These are phyloP conservation scores for Epinotia nisella DNA, from an alignment of 2,888 invertebrate genomes.

Conservation along the genomic window DNA sequence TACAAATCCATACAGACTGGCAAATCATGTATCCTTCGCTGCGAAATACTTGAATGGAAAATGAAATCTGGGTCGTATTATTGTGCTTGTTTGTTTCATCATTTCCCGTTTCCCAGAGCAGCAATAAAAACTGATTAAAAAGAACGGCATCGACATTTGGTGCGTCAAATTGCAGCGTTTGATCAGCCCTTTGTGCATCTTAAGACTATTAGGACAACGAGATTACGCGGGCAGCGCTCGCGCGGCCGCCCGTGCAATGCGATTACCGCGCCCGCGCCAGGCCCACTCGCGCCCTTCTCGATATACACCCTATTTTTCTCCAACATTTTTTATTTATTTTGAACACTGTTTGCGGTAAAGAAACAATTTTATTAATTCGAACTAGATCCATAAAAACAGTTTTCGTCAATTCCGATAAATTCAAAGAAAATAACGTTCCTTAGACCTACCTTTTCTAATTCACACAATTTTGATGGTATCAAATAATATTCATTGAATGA, in stretches of 20 bases:
- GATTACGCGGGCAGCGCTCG: slow-evolving; percentile 76
- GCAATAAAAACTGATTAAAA: slow-evolving; percentile 23
- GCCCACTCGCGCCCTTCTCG: slow-evolving; percentile 53
- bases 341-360: slow-evolving; percentile 46
- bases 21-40: no score
- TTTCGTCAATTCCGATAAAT: no score
- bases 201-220: slow-evolving; percentile 80
- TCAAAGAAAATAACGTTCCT: no score
- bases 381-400: no score
- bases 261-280: slow-evolving; percentile 65
- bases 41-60: no score
- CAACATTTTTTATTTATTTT: slow-evolving; percentile 65
- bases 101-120: background rate
- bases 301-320: slow-evolving; percentile 46
- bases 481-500: no score
- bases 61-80: no score
- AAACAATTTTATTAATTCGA: slow-evolving; percentile 6
- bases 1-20: no score
- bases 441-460: no score
- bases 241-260: slow-evolving; percentile 73
- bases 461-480: no score
- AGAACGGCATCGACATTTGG: slow-evolving; percentile 71
- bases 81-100: background rate
- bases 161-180: slow-evolving; percentile 77
- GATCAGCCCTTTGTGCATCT: slow-evolving; percentile 78